Conservation (phyloP, 2,113 vertebrate species). For the Ophiodon elongatus region DNA sequence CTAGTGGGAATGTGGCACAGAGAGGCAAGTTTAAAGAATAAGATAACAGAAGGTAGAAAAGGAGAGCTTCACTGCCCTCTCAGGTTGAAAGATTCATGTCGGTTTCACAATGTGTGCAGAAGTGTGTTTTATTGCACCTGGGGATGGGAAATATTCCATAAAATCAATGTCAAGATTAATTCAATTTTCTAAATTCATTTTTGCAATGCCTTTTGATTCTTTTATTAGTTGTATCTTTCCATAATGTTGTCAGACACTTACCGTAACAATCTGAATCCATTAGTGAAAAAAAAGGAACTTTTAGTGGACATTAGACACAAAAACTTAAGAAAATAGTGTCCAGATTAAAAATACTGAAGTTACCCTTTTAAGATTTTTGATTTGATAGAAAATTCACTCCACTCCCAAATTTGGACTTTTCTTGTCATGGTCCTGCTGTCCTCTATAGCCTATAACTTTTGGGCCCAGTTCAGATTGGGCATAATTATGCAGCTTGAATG, state of each 20-base stretch:
- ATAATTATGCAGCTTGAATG: no score
- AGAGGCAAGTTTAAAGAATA: background rate
- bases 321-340: background rate
- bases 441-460: no score
- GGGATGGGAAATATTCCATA: background rate
- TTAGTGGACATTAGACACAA: background rate
- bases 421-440: no score
- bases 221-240: background rate
- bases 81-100: background rate
- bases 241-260: background rate
- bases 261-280: background rate
- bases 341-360: background rate
- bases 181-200: background rate
- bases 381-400: background rate
- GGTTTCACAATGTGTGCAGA: background rate
- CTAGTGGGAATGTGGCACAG: background rate
- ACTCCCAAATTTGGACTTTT: background rate
- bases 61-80: slow-evolving; percentile 1
- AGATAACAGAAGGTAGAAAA: background rate
- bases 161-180: background rate
- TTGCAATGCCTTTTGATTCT: background rate
- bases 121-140: background rate
- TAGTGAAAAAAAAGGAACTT: background rate
- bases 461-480: no score
- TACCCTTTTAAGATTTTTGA: no score